A percentile compares a stretch with the other conserved stretches of the same genome.
Evolutionary conservation across 2,113 vertebrate species (phyloP).

Genomic region (Danionella cerebrum): DNA sequence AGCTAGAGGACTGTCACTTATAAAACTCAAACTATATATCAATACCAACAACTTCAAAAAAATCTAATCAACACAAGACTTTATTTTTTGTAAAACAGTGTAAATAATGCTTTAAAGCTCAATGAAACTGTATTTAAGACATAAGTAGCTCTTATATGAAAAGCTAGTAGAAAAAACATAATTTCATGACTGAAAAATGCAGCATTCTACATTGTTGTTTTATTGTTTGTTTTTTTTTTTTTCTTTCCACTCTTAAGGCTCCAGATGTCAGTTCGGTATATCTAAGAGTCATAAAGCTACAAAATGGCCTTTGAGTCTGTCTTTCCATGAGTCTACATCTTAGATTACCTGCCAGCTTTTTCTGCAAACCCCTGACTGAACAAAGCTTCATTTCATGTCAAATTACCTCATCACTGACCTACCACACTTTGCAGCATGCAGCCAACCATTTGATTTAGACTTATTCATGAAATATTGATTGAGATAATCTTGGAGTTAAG

Average conservation of each 20-base stretch:
- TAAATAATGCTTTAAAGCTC: too few species aligned
- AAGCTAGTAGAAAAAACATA: too few species aligned
- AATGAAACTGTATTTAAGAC: too few species aligned
- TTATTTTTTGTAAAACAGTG: too few species aligned
- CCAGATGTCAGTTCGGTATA: background rate
- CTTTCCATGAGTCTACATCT: background rate
- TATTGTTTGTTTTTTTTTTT: too few species aligned
- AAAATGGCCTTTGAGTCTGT: background rate
- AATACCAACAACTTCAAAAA: too few species aligned
- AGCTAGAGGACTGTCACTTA: too few species aligned
- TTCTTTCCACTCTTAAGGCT: constrained; percentile 8
- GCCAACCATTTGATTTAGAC: constrained; percentile 58
- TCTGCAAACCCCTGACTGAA: background rate
- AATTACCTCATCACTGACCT: constrained; percentile 34
- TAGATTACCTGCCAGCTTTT: background rate
- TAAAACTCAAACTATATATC: too few species aligned
- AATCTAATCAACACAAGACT: too few species aligned
- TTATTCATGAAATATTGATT: constrained; percentile 68
- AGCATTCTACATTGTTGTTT: too few species aligned
- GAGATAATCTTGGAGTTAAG: constrained; percentile 60
- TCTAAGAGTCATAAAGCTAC: background rate
- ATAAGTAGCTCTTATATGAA: too few species aligned
- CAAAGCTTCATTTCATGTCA: constrained; percentile 1
- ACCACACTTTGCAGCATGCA: constrained; percentile 43
- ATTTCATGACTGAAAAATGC: constrained; percentile 1